Evolutionary conservation across 1,140 invertebrate species (phyloP).

Genomic region (Arctopsyche grandis): DNA sequence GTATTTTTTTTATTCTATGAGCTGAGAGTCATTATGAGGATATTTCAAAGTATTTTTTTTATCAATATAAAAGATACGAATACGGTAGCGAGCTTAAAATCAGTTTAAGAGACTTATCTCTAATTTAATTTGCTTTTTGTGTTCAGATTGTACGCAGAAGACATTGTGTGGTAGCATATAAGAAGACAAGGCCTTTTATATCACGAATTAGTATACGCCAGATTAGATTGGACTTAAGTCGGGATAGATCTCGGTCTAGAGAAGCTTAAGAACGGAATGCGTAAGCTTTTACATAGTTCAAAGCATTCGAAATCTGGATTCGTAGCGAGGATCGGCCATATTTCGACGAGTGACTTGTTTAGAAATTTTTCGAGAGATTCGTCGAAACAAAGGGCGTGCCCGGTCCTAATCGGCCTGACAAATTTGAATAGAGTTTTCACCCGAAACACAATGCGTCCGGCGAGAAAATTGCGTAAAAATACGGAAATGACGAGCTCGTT

Average conservation of each 20-base stretch:
- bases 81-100: too few species aligned
- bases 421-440: conserved; percentile 39
- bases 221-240: conserved; percentile 19
- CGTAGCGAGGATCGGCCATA: neutral
- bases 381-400: conserved; percentile 25
- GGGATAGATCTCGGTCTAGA: neutral
- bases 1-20: too few species aligned
- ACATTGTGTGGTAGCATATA: too few species aligned
- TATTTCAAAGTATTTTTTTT: too few species aligned
- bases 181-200: conserved; percentile 18
- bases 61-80: too few species aligned
- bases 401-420: conserved; percentile 11
- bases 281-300: conserved; percentile 18
- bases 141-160: neutral
- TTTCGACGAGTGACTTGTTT: neutral
- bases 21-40: too few species aligned
- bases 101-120: too few species aligned
- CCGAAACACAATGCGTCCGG: conserved; percentile 28
- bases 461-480: conserved; percentile 38
- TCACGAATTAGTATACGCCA: conserved; percentile 7
- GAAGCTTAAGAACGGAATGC: conserved; percentile 4
- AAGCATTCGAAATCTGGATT: neutral
- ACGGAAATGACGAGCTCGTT: conserved; percentile 33
- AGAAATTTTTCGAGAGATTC: neutral
- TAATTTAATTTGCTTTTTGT: conserved; percentile 12